These are phyloP conservation scores for Corythornis leucogaster DNA, from an alignment of 2,797 vertebrate genomes.

Conservation along the genomic window DNA sequence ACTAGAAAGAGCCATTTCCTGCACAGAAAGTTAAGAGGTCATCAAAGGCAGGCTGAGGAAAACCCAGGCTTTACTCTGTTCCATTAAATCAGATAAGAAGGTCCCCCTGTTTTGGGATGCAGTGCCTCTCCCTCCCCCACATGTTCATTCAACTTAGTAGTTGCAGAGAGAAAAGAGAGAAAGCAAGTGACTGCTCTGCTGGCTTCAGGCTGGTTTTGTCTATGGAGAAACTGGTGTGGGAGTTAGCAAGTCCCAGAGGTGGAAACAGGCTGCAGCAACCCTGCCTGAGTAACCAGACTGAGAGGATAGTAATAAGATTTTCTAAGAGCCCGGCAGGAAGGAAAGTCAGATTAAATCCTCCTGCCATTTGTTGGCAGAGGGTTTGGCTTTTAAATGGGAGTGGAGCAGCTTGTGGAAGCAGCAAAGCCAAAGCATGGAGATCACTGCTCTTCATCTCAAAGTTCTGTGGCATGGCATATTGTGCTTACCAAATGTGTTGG, in stretches of 20 bases:
- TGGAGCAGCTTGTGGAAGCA: neutral
- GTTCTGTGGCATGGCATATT: neutral
- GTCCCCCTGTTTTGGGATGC: neutral
- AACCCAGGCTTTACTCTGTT: neutral
- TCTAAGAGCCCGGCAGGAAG: neutral
- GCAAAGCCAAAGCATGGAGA: neutral
- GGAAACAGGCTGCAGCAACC: neutral
- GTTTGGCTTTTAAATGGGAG: neutral
- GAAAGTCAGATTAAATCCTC: neutral
- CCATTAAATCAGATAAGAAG: neutral
- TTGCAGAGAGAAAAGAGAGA: neutral
- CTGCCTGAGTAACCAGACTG: neutral
- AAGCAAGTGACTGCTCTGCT: neutral
- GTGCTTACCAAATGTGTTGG: no score
- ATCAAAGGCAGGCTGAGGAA: neutral
- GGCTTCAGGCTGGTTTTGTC: neutral
- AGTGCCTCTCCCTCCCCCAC: rapidly evolving
- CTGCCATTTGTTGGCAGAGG: neutral
- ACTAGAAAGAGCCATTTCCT: neutral
- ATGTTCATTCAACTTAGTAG: neutral
- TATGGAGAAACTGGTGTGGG: neutral
- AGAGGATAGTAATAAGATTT: neutral
- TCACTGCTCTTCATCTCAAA: rapidly evolving
- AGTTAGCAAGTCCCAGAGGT: neutral
- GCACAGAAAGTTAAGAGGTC: neutral